phyloP scores from a whole-genome alignment of 2,113 vertebrate genomes.

The Scortum barcoo region DNA sequence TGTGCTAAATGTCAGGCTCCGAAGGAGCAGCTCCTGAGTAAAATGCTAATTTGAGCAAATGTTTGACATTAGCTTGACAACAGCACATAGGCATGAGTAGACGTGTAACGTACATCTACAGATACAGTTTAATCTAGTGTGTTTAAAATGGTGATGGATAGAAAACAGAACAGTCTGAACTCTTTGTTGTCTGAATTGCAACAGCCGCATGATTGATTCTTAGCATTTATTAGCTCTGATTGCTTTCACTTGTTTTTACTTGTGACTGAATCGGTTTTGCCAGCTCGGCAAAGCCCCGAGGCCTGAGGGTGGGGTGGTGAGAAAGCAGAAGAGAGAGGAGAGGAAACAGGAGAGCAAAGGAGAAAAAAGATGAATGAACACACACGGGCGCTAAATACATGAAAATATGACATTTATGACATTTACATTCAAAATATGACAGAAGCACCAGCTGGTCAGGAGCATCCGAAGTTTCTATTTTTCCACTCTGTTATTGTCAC shows the following conservation, averaged over 20 bases:
- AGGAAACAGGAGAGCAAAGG: conserved; percentile 1
- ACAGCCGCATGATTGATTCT: neutral
- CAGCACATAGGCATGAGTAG: conserved; percentile 14
- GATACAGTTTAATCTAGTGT: neutral
- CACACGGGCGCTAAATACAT: conserved; percentile 15
- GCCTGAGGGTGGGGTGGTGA: conserved; percentile 28
- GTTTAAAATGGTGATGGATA: neutral
- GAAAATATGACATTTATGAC: too few species aligned
- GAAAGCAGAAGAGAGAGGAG: conserved; percentile 17
- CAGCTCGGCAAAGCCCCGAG: conserved; percentile 28
- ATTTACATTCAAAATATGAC: too few species aligned
- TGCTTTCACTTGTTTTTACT: conserved; percentile 1
- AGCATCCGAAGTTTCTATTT: conserved; percentile 11
- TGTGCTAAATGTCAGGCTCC: conserved; percentile 57
- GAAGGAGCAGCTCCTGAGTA: conserved; percentile 55
- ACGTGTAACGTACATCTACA: conserved; percentile 4
- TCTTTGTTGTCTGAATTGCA: neutral
- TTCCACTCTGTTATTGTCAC: neutral
- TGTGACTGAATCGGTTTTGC: conserved; percentile 31
- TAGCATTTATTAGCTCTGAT: neutral
- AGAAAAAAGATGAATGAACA: conserved; percentile 41
- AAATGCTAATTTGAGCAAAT: conserved; percentile 66
- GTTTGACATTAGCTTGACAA: conserved; percentile 56
- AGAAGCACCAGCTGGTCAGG: conserved; percentile 48
- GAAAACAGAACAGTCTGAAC: neutral